Conservation (phyloP, 2,888 invertebrate genomes). For the Pyrrhia umbra region DNA sequence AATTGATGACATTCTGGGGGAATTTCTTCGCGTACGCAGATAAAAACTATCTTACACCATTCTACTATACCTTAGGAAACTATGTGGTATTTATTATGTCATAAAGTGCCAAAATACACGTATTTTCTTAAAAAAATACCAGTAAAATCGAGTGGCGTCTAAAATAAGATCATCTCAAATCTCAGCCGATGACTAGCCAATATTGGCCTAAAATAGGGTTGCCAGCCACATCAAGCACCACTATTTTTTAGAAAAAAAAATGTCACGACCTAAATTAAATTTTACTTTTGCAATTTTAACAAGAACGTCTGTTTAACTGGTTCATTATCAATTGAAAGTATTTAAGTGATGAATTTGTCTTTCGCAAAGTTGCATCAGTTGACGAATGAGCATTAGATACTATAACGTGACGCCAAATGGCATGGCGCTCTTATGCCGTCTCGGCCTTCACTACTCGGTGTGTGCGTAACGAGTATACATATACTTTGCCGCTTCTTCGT, state of each 20-base stretch:
- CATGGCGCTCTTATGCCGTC: too few species aligned
- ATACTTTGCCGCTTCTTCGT: too few species aligned
- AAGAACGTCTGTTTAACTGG: too few species aligned
- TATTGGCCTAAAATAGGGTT: slow-evolving; percentile 29
- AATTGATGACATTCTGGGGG: neutral
- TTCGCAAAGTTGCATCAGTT: too few species aligned
- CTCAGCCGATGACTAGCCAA: slow-evolving; percentile 51
- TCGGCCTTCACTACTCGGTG: too few species aligned
- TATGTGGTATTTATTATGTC: neutral
- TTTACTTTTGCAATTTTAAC: too few species aligned
- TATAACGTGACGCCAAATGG: too few species aligned
- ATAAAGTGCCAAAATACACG: neutral
- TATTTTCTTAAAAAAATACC: slow-evolving; percentile 4
- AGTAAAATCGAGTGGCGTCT: slow-evolving; percentile 7
- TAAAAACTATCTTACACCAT: neutral
- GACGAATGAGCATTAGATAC: too few species aligned
- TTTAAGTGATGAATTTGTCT: too few species aligned
- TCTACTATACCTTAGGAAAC: neutral
- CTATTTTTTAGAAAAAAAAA: neutral
- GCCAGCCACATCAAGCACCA: neutral
- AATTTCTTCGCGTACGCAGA: neutral
- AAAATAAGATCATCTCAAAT: slow-evolving; percentile 45
- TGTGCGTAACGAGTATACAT: too few species aligned
- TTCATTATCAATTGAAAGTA: too few species aligned
- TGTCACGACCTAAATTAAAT: neutral